Conservation (phyloP, 2,888 invertebrate genomes). For the Drosophila incognita region DNA sequence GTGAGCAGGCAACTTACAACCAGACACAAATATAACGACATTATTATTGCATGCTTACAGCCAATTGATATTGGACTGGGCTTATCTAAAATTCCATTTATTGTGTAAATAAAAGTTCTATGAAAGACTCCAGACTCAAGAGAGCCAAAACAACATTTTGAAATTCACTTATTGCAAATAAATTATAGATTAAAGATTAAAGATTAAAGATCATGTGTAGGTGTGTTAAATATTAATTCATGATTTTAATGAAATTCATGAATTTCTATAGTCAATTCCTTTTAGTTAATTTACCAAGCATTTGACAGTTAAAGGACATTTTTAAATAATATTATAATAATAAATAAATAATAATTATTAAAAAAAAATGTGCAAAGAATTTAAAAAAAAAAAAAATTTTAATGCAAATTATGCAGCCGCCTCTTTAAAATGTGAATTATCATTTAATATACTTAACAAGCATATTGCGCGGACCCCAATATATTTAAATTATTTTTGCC, state of each 20-base stretch:
- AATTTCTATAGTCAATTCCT: background rate
- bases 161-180: background rate
- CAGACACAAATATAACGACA: constrained; percentile 15
- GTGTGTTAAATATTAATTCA: background rate
- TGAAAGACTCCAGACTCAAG: background rate
- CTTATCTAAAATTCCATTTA: background rate
- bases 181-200: background rate
- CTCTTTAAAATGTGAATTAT: background rate
- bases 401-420: no score
- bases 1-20: background rate
- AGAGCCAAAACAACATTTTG: background rate
- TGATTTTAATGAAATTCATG: background rate
- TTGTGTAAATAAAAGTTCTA: background rate
- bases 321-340: background rate
- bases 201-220: no score
- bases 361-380: background rate
- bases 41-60: constrained; percentile 12
- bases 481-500: constrained; percentile 9
- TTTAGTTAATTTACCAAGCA: background rate
- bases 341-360: background rate
- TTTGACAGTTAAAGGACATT: background rate
- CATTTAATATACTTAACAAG: background rate
- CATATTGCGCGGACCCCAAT: background rate
- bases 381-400: no score
- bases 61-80: background rate